Evolutionary conservation across 2,888 invertebrate species (phyloP).

Genomic region (Biston stratarius): DNA sequence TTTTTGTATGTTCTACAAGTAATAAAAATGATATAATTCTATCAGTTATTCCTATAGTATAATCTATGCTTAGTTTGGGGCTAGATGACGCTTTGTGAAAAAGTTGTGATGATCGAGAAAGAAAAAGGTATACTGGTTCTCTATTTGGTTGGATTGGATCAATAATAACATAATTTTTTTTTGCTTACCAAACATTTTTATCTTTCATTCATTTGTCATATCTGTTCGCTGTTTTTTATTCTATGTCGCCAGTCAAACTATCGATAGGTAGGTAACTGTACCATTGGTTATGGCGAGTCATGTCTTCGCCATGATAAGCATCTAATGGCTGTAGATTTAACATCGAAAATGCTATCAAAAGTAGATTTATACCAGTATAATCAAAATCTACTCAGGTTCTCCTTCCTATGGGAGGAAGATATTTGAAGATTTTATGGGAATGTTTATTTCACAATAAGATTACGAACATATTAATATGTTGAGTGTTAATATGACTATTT

Average conservation of each 20-base stretch:
- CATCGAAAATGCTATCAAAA: constrained; percentile 16
- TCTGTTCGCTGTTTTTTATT: constrained; percentile 10
- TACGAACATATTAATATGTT: neutral
- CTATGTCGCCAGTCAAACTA: constrained; percentile 31
- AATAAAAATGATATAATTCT: too few species aligned
- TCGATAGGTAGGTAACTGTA: constrained; percentile 42
- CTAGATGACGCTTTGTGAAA: too few species aligned
- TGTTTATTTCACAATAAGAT: too few species aligned
- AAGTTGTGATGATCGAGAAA: too few species aligned
- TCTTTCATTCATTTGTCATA: neutral
- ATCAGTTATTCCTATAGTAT: too few species aligned
- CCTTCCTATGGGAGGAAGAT: neutral
- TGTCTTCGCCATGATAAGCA: constrained; percentile 45
- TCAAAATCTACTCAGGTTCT: constrained; percentile 12
- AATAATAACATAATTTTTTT: too few species aligned
- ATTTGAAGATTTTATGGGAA: neutral
- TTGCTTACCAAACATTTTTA: too few species aligned
- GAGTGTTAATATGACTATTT: too few species aligned
- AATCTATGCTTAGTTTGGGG: too few species aligned
- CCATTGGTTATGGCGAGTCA: constrained; percentile 43
- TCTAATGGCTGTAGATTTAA: constrained; percentile 32
- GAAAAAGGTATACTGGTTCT: too few species aligned
- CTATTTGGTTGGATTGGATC: too few species aligned
- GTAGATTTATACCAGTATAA: constrained; percentile 7
- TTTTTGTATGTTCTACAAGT: too few species aligned